Conservation (phyloP, 2,888 invertebrate species). For the Cordilura impudica region DNA sequence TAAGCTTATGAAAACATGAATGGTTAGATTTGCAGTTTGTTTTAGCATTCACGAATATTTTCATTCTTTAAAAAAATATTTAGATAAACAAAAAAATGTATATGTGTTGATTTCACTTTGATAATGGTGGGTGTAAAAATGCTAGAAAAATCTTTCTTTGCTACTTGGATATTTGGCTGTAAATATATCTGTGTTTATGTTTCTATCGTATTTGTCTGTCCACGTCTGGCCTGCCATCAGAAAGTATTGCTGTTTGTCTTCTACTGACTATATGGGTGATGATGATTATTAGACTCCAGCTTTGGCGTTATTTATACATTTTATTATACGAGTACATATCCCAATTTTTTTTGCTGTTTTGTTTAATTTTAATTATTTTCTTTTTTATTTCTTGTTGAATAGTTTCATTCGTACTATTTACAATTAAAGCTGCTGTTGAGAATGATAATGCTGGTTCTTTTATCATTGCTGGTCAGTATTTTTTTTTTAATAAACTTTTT, state of each 20-base stretch:
- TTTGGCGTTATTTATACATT: background rate
- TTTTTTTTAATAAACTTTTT: background rate
- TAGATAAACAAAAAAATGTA: too few relatives aligned
- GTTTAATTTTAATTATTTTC: background rate
- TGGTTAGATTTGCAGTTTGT: background rate
- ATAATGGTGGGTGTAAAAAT: background rate
- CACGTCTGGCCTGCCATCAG: too few relatives aligned
- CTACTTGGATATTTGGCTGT: background rate
- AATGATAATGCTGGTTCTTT: background rate
- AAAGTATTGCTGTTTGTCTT: background rate
- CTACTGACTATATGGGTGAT: background rate
- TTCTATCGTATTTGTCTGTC: background rate
- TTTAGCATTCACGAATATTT: background rate
- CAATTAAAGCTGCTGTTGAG: background rate
- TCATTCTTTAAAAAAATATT: too few relatives aligned
- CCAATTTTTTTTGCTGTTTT: too few relatives aligned
- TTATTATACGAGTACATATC: too few relatives aligned
- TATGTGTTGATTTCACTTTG: background rate
- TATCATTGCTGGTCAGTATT: slow-evolving; percentile 16
- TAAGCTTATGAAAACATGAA: background rate
- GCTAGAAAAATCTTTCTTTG: background rate
- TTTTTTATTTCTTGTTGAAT: background rate
- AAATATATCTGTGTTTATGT: background rate
- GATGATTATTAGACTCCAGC: background rate
- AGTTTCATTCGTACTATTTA: background rate